Evolutionary conservation across 92 coral and sea anemone genomes (phyloP), one percentile per base, ranked within the genome.

Genomic region (Blastomussa wellsi): DNA sequence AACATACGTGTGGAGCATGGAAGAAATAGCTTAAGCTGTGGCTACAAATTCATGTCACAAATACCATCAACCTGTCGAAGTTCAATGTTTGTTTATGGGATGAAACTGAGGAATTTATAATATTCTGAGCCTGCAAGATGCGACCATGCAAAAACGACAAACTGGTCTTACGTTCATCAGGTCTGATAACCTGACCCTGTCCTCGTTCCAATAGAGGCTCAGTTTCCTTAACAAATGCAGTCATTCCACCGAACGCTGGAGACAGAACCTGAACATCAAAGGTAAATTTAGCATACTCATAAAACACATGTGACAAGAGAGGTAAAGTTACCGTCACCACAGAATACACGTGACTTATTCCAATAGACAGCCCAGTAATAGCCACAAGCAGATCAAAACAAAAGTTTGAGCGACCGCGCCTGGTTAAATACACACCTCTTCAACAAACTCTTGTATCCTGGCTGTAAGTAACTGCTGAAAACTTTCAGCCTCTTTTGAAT

Each of bases 231-330:
- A 96, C 95, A 85, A 96, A 96, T 4, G 98, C 90, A 42, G 93
- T 89, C 99, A 96, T 96, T 1, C 99, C 99, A 74, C 99, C 99
- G 82, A 94, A 96, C 14, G 98, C 99, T 15, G 99, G 99, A 22
- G 99, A 94, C 36, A 96, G 90, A 80, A 94, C 91, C 99, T 96
- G 81, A n/a, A 57, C 51, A 79, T 20, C n/a, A 5, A 60, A 79
- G 11, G 20, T 35, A 74, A n/a, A 4, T 9, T 70, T 22, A 47
- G 17, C 17, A 6, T 26, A n/a, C 26, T 0, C 19, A 26, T 47
- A 11, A 6, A 28, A 16, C 33, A n/a, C n/a, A 39, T 8, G 19
- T 14, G 11, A 20, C 72, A n/a, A n/a, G n/a, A n/a, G n/a, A n/a
- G n/a, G n/a, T 35, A 74, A n/a, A 4, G 22, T 70, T 22, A 47